Conservation (phyloP, 2,888 invertebrate genomes). For the Epinotia brunnichana region DNA sequence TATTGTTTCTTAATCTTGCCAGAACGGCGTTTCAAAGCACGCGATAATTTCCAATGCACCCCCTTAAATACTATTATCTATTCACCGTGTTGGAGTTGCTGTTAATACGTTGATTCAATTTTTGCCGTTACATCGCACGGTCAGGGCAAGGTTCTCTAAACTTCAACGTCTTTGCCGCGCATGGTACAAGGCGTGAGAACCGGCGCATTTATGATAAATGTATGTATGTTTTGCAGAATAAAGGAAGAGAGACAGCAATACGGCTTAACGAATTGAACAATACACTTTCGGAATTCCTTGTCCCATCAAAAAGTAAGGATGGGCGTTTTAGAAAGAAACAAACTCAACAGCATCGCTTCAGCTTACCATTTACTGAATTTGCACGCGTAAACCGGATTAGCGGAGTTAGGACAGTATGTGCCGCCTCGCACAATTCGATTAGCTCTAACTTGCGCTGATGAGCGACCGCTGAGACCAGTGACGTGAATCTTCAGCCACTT, state of each 20-base stretch:
- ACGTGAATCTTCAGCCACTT: not conserved
- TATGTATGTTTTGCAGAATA: not conserved
- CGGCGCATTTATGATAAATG: not conserved
- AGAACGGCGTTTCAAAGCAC: no score
- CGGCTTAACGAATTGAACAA: not conserved
- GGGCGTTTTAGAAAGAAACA: not conserved
- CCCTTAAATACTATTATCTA: not conserved
- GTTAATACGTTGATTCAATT: conserved; percentile 14
- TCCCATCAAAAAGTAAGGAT: not conserved
- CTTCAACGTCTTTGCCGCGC: conserved; percentile 12
- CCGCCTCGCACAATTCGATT: conserved; percentile 31
- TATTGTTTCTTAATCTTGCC: no score
- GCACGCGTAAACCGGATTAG: conserved; percentile 36
- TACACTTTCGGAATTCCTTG: not conserved
- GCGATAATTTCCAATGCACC: no score
- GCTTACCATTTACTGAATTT: not conserved
- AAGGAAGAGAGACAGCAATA: not conserved
- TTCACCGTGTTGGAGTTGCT: not conserved
- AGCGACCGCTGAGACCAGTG: conserved; percentile 16
- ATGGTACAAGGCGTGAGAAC: not conserved
- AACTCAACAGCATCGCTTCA: not conserved
- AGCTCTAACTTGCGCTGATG: conserved; percentile 32
- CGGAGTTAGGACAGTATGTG: conserved; percentile 35
- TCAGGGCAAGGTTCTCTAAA: conserved; percentile 15
- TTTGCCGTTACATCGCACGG: conserved; percentile 16